phyloP scores from a whole-genome alignment of 2,888 invertebrate species.

The Lasioglossum morio region DNA sequence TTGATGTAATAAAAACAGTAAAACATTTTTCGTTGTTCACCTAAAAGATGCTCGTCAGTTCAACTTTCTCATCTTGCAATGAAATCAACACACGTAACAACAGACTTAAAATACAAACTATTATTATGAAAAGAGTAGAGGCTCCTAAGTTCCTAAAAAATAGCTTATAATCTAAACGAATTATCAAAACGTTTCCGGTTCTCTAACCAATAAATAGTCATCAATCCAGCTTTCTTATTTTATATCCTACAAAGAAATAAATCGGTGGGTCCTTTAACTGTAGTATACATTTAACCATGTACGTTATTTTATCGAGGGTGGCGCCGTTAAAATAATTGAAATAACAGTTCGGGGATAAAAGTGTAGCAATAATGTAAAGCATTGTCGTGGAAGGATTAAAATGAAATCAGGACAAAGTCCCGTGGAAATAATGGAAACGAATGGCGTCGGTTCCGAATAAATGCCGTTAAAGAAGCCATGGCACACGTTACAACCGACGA shows the following conservation, averaged over 20 bases:
- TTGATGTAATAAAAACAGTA: background rate
- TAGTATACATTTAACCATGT: background rate
- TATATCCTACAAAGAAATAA: background rate
- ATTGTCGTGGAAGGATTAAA: background rate
- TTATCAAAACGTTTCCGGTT: too few relatives aligned
- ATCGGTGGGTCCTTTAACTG: background rate
- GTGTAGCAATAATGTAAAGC: background rate
- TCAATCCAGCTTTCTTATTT: too few relatives aligned
- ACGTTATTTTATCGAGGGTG: background rate
- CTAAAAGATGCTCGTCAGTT: background rate
- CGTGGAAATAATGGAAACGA: background rate
- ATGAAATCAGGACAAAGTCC: constrained; percentile 6
- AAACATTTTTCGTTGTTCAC: background rate
- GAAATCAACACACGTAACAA: too few relatives aligned
- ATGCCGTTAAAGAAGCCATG: constrained; percentile 11
- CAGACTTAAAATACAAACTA: too few relatives aligned
- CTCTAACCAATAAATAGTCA: background rate
- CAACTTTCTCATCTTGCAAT: too few relatives aligned
- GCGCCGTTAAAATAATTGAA: background rate
- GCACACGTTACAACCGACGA: constrained; percentile 28
- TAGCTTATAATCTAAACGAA: too few relatives aligned
- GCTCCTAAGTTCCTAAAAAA: too few relatives aligned
- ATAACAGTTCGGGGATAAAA: background rate
- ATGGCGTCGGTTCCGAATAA: background rate
- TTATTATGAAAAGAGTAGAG: too few relatives aligned